Conservation (phyloP, 2,888 invertebrate genomes). For the Pharmacophagus antenor region DNA sequence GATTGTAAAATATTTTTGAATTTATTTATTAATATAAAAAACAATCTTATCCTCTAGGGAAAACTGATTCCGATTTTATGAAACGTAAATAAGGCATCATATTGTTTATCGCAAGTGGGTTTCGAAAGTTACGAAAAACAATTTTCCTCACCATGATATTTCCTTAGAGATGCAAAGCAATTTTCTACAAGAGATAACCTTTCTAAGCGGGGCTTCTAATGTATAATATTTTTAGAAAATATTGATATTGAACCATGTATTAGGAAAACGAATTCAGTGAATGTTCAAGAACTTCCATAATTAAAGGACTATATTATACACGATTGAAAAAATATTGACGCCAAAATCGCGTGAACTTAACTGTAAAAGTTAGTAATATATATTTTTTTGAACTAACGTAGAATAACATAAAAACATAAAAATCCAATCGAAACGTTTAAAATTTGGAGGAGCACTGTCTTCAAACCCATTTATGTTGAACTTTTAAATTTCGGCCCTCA, state of each 20-base stretch:
- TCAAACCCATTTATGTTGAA: slow-evolving; percentile 39
- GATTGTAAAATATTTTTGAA: slow-evolving; percentile 2
- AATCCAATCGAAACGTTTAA: slow-evolving; percentile 23
- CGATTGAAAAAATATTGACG: slow-evolving; percentile 8
- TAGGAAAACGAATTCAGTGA: slow-evolving; percentile 20
- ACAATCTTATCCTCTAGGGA: slow-evolving; percentile 31
- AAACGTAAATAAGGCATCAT: slow-evolving; percentile 30
- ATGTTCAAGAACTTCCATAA: slow-evolving; percentile 16
- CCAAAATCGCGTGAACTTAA: neutral
- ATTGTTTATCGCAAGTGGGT: slow-evolving; percentile 42
- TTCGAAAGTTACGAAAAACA: slow-evolving; percentile 59
- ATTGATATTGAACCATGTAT: slow-evolving; percentile 28
- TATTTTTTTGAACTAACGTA: slow-evolving; percentile 43
- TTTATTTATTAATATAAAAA: slow-evolving; percentile 33
- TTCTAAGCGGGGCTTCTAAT: slow-evolving; percentile 62
- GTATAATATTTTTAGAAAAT: slow-evolving; percentile 36
- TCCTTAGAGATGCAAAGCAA: slow-evolving; percentile 77
- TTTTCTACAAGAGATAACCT: slow-evolving; percentile 74
- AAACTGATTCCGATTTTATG: slow-evolving; percentile 31
- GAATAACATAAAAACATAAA: slow-evolving; percentile 53
- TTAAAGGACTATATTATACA: slow-evolving; percentile 2
- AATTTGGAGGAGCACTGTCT: slow-evolving; percentile 20
- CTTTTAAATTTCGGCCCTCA: slow-evolving; percentile 37
- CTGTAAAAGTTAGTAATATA: slow-evolving; percentile 37
- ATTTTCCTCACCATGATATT: slow-evolving; percentile 65